phyloP scores from a whole-genome alignment of 2,888 invertebrate species.

The Erebia palarica region DNA sequence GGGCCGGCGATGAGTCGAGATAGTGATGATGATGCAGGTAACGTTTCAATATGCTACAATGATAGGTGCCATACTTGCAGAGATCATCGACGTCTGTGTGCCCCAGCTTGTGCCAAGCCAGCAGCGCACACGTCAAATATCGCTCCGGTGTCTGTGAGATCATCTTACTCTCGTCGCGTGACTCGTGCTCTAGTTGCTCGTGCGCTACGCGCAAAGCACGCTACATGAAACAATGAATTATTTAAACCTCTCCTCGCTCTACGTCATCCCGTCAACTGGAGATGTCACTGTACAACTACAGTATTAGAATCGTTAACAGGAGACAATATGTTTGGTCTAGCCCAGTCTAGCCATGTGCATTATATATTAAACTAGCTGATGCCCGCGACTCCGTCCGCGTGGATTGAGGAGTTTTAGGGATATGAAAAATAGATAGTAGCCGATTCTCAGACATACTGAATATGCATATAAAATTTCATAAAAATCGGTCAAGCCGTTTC shows the following conservation, averaged over 20 bases:
- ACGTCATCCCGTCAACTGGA: slow-evolving; percentile 7
- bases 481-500: too few relatives aligned
- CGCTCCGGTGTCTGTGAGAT: slow-evolving; percentile 52
- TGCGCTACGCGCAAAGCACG: slow-evolving; percentile 49
- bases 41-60: slow-evolving; percentile 3
- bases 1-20: too few relatives aligned
- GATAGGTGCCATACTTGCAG: slow-evolving; percentile 51
- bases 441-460: too few relatives aligned
- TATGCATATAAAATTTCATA: too few relatives aligned
- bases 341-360: too few relatives aligned
- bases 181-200: slow-evolving; percentile 49
- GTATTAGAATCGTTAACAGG: too few relatives aligned
- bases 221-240: slow-evolving; percentile 34
- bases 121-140: slow-evolving; percentile 64
- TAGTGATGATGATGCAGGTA: too few relatives aligned
- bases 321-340: too few relatives aligned
- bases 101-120: slow-evolving; percentile 74
- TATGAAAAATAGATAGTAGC: too few relatives aligned
- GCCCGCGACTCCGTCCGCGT: too few relatives aligned
- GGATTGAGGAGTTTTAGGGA: too few relatives aligned
- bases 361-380: too few relatives aligned
- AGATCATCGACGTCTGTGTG: slow-evolving; percentile 61
- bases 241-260: slow-evolving; percentile 8
- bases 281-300: not conserved
- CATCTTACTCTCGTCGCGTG: slow-evolving; percentile 45